Evolutionary conservation across 2,888 invertebrate species (phyloP), one percentile per base, ranked within the genome.

Genomic region (Saturnia pavonia): DNA sequence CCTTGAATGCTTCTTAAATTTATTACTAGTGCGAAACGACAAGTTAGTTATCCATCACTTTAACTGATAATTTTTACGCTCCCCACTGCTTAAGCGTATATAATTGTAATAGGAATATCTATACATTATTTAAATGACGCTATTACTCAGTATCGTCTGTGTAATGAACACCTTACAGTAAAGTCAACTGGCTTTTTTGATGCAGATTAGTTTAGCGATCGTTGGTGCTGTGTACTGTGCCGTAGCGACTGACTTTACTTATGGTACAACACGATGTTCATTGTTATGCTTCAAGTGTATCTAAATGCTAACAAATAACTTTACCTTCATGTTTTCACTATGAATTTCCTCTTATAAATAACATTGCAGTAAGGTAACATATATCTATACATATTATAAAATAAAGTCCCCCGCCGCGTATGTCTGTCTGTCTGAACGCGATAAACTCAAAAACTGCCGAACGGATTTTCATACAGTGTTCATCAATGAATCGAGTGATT

Each of bases 121-220:
- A 60, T 65, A 40, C 40, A 65, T 65, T 65, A 40, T 65, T 60
- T 60, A 60, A 65, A 65, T 40, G 65, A 65, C 34, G 65, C 65
- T 19, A 65, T 65, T n/a, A 65, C 65, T 65, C 65, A 65, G 16
- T 65, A 65, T n/a, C 65, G 70, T 66, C 60, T 69, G 60, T 57
- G 42, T 74, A 76, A 80, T 79, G 76, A 78, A 76, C 76, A 73
- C 40, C 65, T 65, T 40, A 40, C n/a, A 65, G 40, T 40, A 77
- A 75, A 74, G 73, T 74, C 72, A 12, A 12, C 22, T 75, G 71
- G 71, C 80, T 78, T 86, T 88, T 89, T 80, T 83, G 82, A 89
- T 89, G 88, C 84, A 88, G 86, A 89, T 87, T 75, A 88, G 86
- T 89, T 87, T 75, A 75, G 73, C 51, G 63, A 66, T 63, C 72